Evolutionary conservation across 2,113 vertebrate species (phyloP), one percentile per base, ranked within the genome.

Genomic region (Carettochelys insculpta): DNA sequence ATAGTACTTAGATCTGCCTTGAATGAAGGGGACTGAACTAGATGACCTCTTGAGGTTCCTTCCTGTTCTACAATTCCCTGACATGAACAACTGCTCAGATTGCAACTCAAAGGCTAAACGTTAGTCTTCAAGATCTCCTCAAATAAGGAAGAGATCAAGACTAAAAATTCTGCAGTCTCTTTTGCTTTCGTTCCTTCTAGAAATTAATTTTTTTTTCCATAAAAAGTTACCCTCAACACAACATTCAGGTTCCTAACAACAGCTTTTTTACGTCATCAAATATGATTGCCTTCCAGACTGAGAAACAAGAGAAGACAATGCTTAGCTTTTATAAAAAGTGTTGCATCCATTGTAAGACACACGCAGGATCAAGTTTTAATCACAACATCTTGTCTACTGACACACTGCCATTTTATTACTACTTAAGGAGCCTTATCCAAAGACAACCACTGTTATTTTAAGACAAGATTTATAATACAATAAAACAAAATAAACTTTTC

Each of bases 381-480:
- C 86, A 88, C 1, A 93, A 77, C 79, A 95, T 91, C 96, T 95
- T 94, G 71, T 85, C 61, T 65, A 53, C 78, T 90, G 84, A 76
- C 43, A 52, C 11, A 2, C 11, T 94, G 83, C 19, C 84, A 80
- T 50, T 52, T 85, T 81, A 93, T 43, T 85, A 93, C 79, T 90
- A 81, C 84, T 82, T 90, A 88, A 95, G 85, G 80, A 88, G 94
- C 83, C 53, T 90, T 80, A 38, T 31, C 73, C 51, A 86, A 58
- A n/a, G 38, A 85, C 43, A 53, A 34, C 38, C 51, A 20, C 24
- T 3, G 9, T 27, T 87, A 77, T 43, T 61, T 43, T n/a, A 53
- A 75, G 78, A 50, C 12, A 43, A 73, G 45, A 61, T 34, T 51
- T 48, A 83, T 81, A 88, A 50, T 45, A 82, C 80, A 88, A 50